Base-by-base conservation (phyloP, 2,113 vertebrate species). In the Seriola dumerili region DNA sequence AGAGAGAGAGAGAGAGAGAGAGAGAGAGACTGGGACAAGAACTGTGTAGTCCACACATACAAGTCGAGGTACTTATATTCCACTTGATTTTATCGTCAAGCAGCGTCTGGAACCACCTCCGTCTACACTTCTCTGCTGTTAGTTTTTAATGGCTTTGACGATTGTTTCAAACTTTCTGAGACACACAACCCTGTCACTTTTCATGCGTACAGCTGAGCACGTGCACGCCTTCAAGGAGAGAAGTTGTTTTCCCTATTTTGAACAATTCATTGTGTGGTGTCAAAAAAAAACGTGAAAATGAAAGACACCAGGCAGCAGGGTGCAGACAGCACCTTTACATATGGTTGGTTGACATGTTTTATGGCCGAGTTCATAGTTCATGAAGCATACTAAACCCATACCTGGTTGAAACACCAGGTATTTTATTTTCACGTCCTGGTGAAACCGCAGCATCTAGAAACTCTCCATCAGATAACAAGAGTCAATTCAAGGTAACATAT, bases 1-100 rank as follows among this genome's bases (percentile, higher is more conserved):
- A 78, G 17, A 73, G 54, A 78, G 13, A 78, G 46, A 68, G 42
- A 68, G 38, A 72, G 23, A 23, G 23, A 76, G 44, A 78, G 13
- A 78, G 61, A 78, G 13, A 79, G 38, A 68, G 34, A 69, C 2
- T 42, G 29, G 38, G 54, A 3, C 21, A 69, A 64, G 42, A 52
- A 1, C n/a, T 57, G 16, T 29, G 32, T 29, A 14, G 52, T 7
- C 29, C 29, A 29, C 29, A 29, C 54, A 14, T 32, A 61, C 11
- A 36, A 36, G 34, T 36, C 6, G 6, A 42, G 40, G 40, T 32
- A 48, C 25, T 34, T 25, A 5, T 54, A 54, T 46, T 58, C 25
- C 12, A 58, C 14, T 19, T 61, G 14, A 12, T 58, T 29, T 55
- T 29, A 52, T 52, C 5, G 19, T 3, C 19, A 8, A n/a, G 46